phyloP scores from a whole-genome alignment of 30 jellyfish, hydroid and myxozoan genomes.

The Morbakka virulenta region DNA sequence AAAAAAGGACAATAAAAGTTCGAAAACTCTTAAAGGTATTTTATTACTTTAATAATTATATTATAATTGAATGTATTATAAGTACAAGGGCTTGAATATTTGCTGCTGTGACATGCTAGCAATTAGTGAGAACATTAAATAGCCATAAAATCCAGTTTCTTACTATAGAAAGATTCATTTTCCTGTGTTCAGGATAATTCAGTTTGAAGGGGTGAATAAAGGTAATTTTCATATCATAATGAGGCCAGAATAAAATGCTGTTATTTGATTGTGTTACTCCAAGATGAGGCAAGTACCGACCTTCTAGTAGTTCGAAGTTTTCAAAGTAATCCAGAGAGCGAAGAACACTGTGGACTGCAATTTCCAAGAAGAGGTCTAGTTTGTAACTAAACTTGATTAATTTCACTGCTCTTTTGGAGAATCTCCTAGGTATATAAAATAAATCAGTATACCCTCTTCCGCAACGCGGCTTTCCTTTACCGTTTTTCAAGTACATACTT shows the following conservation, averaged over 20 bases:
- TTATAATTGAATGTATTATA: no score
- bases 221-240: conserved; percentile 29
- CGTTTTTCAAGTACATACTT: not conserved
- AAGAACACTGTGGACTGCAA: not conserved
- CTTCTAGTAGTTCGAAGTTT: not conserved
- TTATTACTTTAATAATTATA: no score
- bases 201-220: conserved; percentile 55
- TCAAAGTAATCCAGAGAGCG: not conserved
- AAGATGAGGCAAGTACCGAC: not conserved
- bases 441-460: not conserved
- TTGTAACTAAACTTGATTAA: not conserved
- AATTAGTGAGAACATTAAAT: no score
- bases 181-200: no score
- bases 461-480: not conserved
- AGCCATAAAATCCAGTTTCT: no score
- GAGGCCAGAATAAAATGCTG: not conserved
- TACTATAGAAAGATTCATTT: no score
- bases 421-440: not conserved
- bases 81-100: no score
- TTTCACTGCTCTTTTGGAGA: not conserved
- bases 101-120: no score
- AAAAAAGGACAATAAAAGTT: no score
- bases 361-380: not conserved
- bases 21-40: no score
- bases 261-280: not conserved